A percentile compares a stretch with the other conserved stretches of the same genome.
Evolutionary conservation across 2,113 vertebrate species (phyloP).

Genomic region (Eleginops maclovinus): DNA sequence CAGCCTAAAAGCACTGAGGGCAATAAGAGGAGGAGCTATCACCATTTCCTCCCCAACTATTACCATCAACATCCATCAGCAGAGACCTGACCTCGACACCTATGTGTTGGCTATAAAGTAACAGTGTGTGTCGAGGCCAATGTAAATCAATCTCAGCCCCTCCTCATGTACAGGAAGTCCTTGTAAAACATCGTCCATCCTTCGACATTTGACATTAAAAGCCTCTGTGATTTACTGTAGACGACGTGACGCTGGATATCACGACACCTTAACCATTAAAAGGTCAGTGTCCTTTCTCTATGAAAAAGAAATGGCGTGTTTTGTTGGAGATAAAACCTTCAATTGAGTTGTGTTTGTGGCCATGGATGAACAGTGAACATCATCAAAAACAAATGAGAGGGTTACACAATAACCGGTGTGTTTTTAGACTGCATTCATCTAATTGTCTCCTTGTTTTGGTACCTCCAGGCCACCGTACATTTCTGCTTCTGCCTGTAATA

Average conservation of each 20-base stretch:
- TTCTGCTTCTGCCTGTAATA: background rate
- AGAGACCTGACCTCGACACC: constrained; percentile 34
- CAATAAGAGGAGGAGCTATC: constrained; percentile 6
- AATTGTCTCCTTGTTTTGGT: background rate
- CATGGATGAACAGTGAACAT: too few species aligned
- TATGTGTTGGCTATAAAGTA: background rate
- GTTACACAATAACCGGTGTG: too few species aligned
- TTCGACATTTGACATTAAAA: constrained; percentile 4
- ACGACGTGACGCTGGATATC: background rate
- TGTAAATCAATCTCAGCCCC: constrained; percentile 21
- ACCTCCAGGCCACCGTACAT: background rate
- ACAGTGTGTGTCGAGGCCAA: background rate
- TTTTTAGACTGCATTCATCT: background rate
- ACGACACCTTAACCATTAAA: too few species aligned
- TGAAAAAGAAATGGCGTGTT: background rate
- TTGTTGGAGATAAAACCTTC: background rate
- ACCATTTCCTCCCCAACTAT: background rate
- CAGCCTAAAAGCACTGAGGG: background rate
- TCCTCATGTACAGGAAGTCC: background rate
- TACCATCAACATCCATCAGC: constrained; percentile 40
- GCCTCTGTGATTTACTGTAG: background rate
- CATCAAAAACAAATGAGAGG: background rate
- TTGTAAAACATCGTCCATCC: constrained; percentile 14
- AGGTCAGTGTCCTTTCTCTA: background rate
- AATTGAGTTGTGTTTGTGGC: background rate